Evolutionary conservation across 2,888 invertebrate species (phyloP).

Genomic region (Xestobium rufovillosum): DNA sequence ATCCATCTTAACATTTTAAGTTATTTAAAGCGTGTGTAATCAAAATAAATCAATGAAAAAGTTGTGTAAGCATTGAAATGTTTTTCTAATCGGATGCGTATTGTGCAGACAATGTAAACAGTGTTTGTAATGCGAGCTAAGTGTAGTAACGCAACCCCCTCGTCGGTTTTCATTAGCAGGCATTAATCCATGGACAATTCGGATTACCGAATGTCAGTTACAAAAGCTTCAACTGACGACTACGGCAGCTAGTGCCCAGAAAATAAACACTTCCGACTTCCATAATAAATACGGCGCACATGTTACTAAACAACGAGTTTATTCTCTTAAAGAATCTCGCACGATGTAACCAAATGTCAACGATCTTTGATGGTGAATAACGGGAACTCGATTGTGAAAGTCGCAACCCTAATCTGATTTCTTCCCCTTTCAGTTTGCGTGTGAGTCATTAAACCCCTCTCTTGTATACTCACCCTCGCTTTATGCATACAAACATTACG

Average conservation of each 20-base stretch:
- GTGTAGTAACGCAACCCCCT: conserved; percentile 16
- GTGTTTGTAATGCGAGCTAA: conserved; percentile 8
- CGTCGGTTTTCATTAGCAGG: conserved; percentile 25
- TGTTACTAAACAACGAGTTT: no score
- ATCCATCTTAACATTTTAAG: no score
- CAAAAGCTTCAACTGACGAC: conserved; percentile 9
- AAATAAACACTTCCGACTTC: conserved; percentile 4
- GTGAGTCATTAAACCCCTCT: conserved; percentile 44
- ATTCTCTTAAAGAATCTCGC: no score
- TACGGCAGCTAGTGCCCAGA: conserved; percentile 15
- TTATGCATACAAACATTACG: conserved; percentile 38
- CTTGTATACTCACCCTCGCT: conserved; percentile 26
- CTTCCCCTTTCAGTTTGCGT: conserved; percentile 43
- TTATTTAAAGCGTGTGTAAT: no score
- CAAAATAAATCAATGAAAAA: no score
- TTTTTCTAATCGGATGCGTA: no score
- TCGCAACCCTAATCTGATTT: conserved; percentile 43
- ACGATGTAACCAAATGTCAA: conserved; percentile 14
- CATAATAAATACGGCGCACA: background rate
- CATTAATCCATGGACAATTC: conserved; percentile 20
- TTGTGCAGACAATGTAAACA: no score
- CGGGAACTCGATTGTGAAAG: conserved; percentile 33
- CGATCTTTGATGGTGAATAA: conserved; percentile 16
- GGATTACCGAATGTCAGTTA: conserved; percentile 19
- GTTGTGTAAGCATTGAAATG: no score